Base-by-base conservation (phyloP, 2,113 vertebrate species). In the Bos javanicus region DNA sequence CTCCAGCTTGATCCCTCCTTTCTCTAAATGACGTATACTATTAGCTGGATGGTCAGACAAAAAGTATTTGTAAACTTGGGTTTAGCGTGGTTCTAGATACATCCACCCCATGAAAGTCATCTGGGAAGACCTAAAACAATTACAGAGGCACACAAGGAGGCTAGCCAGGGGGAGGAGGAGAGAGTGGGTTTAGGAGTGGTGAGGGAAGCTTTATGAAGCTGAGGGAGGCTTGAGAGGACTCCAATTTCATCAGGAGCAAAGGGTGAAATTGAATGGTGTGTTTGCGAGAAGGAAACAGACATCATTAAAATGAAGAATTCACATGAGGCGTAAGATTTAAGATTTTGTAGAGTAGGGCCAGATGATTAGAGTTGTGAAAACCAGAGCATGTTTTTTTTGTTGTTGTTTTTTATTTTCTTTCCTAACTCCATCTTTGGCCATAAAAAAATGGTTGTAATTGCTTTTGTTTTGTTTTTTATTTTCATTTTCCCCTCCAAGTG, bases 381-480 rank as follows among this genome's bases (percentile, higher is more conserved):
- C 17, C 59, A 46, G 90, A 52, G 28, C 2, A 1, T 13, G 28
- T 13, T 62, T n/a, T 83, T n/a, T 56, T 14, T 76, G 33, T 17
- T n/a, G 14, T 33, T 64, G 62, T 67, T 21, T 36, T 71, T 64
- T n/a, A n/a, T 67, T 67, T 60, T 83, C 17, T 46, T 59, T 86
- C 48, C 74, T 23, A 15, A 16, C 36, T 52, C 76, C 95, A 90
- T 87, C 88, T 94, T 96, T 91, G 91, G 71, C 88, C 88, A 16
- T 96, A 87, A 90, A 88, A 92, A 92, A 90, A 59, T 87, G 71
- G 30, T 25, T 2, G 89, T 43, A 81, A 43, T 62, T 92, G 84
- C 87, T 92, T 81, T 96, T 48, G 28, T 93, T 80, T 91, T 92
- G 71, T 52, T 96, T 92, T 92, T 90, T 82, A 43, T 76, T 85